Evolutionary conservation across 2,113 vertebrate genomes (phyloP), one percentile per base, ranked within the genome.

Genomic region (Oryctolagus cuniculus): DNA sequence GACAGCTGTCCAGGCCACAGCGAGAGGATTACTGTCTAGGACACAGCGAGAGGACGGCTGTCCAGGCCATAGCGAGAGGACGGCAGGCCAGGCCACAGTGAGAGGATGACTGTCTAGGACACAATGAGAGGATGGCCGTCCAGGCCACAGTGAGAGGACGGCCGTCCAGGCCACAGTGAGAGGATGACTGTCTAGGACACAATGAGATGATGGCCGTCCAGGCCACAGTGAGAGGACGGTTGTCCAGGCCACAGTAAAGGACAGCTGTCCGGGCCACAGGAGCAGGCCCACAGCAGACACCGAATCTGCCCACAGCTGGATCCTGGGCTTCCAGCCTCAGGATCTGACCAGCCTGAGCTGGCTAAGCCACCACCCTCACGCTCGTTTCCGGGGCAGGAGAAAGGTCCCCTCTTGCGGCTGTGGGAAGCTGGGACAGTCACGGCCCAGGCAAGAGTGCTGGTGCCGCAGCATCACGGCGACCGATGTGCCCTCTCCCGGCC

Each of bases 401-500:
- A 6, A 38, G 22, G 38, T 11, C 44, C 61, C 16, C 21, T 53
- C 53, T 63, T 3, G 0, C 7, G 29, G 67, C 2, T 9, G 29
- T 27, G 36, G 19, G 21, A 29, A 55, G 72, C 64, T 6, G 9
- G 22, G 38, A 55, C 16, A 9, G 51, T 38, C 70, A 27, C 0
- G 0, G 51, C 64, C 53, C 3, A 16, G 29, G n/a, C 16, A 9
- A 25, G 12, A 11, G 38, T 6, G 11, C 58, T 6, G 4, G n/a
- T 16, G 25, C 27, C 63, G 61, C 0, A 1, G 16, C 22, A 3
- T 12, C 0, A 3, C 6, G 6, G 69, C 5, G 67, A 31, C 3
- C 11, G 4, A 27, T 1, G 3, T 6, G 15, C 31, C 5, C 61
- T 21, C 38, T 34, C 1, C 1, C 4, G 27, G 13, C 44, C 4